Conservation (phyloP, 1,140 invertebrate species). For the Stenopsyche tienmushanensis region DNA sequence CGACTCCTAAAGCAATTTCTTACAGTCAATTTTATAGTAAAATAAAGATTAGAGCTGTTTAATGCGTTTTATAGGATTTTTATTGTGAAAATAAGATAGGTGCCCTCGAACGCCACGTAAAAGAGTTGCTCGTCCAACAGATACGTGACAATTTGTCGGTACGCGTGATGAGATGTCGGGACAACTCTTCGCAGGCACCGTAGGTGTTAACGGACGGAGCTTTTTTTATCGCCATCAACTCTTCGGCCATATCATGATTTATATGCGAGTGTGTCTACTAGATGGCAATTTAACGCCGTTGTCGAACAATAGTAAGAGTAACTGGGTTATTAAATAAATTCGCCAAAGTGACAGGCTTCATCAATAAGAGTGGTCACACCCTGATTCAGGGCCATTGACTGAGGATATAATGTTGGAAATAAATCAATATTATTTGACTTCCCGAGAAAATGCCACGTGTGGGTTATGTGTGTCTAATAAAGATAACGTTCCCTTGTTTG, state of each 20-base stretch:
- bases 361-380: constrained; percentile 1
- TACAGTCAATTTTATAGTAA: too few relatives aligned
- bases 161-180: not conserved
- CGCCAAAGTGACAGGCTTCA: not conserved
- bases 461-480: too few relatives aligned
- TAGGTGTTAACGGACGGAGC: not conserved
- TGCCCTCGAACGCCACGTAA: not conserved
- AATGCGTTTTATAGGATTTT: too few relatives aligned
- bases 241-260: not conserved
- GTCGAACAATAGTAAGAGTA: constrained; percentile 5
- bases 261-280: not conserved
- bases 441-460: not conserved
- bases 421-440: not conserved
- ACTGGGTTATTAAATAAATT: constrained; percentile 9
- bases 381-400: not conserved
- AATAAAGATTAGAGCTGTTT: too few relatives aligned
- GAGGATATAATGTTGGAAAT: not conserved
- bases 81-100: too few relatives aligned
- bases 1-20: too few relatives aligned
- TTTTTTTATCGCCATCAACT: not conserved
- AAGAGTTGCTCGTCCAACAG: not conserved
- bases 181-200: not conserved
- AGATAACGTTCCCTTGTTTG: too few relatives aligned
- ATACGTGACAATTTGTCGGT: not conserved
- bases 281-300: not conserved